Base-by-base conservation (phyloP, 1,140 invertebrate species). In the Caenorhabditis brenneri region DNA sequence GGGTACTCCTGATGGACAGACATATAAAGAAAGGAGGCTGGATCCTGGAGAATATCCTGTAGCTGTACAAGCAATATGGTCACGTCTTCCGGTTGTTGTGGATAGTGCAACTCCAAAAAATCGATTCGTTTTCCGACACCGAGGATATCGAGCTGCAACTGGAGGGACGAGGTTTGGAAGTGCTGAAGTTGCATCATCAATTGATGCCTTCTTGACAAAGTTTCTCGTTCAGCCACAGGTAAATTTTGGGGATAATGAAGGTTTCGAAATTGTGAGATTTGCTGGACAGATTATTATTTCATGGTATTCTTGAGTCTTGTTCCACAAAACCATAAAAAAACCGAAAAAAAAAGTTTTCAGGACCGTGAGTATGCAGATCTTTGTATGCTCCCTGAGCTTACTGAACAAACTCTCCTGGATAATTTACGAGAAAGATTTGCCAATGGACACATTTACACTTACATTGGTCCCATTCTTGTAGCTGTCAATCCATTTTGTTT, bases 381-480 rank as follows among this genome's bases (percentile, higher is more conserved):
- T 80, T 86, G 87, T 65, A 96, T 97, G 92, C 92, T 98, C 86
- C 96, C 96, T 4, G 96, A 97, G 92, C 92, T 98, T 69, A 97
- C 97, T 88, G 96, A 97, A 91, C 94, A 95, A 91, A 97, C 96
- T 0, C 92, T 98, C 55, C 91, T 98, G 55, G 95, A 97, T 88
- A 98, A 97, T 85, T 58, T 91, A 36, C 84, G 88, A 87, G 95
- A 95, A 33, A 93, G 96, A 87, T 98, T 97, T 92, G 93, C 94
- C 27, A 95, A 94, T 87, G 95, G 95, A 81, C 95, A 97, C 91
- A 97, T 98, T 88, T 98, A 98, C 91, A 97, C 96, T 5, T 98
- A 97, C 89, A 96, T 97, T 80, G 96, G 96, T 29, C 89, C 90
- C 7, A 98, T 98, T 89, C 92, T 98, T 31, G 97, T 98, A 88